phyloP scores from a whole-genome alignment of 2,888 invertebrate genomes.

The Carterocephalus palaemon region DNA sequence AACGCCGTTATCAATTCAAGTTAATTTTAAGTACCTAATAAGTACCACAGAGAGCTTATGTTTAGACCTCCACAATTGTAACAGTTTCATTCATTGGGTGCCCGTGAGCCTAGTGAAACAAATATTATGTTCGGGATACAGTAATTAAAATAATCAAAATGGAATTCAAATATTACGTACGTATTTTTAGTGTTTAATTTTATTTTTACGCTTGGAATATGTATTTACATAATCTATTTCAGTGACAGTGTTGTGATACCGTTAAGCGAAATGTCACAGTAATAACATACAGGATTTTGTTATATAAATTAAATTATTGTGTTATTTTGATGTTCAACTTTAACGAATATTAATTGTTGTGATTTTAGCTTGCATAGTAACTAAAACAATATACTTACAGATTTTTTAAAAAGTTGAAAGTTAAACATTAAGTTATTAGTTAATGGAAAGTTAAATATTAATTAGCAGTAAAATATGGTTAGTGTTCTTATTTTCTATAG shows the following conservation, averaged over 20 bases:
- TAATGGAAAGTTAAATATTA: too few species aligned
- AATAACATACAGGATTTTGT: not conserved
- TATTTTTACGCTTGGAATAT: constrained; percentile 1
- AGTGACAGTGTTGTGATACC: not conserved
- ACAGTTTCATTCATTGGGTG: constrained; percentile 59
- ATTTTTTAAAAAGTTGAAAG: too few species aligned
- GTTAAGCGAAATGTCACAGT: too few species aligned
- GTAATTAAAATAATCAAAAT: constrained; percentile 42
- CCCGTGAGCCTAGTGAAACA: constrained; percentile 47
- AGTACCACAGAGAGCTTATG: constrained; percentile 56
- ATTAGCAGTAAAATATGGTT: too few species aligned
- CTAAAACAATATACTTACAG: too few species aligned
- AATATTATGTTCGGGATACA: constrained; percentile 44
- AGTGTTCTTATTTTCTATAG: too few species aligned
- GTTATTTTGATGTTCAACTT: not conserved
- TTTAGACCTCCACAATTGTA: constrained; percentile 48
- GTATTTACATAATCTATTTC: constrained; percentile 11
- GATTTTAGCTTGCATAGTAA: not conserved
- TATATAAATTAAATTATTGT: not conserved
- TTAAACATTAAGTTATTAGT: too few species aligned
- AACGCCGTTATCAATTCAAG: constrained; percentile 60
- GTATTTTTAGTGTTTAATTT: constrained; percentile 35
- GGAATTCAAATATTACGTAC: constrained; percentile 53
- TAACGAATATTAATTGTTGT: not conserved
- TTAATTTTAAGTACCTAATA: constrained; percentile 67